Conservation (phyloP, 2,797 vertebrate species). For the Petrocephalus schoutedeni region DNA sequence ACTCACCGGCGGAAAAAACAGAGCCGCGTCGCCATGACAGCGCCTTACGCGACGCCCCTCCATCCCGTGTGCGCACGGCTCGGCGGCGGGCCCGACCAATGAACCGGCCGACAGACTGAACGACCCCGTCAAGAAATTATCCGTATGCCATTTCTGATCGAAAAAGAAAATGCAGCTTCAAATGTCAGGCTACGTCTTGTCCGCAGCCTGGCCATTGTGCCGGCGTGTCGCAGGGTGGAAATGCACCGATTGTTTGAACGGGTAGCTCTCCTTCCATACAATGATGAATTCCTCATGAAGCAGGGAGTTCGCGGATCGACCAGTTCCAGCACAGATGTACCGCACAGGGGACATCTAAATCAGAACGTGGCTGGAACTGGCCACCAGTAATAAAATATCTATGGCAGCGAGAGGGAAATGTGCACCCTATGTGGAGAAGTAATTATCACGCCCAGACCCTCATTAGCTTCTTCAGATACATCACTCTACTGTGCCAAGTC, state of each 20-base stretch:
- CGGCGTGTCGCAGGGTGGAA: not conserved
- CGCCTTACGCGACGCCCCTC: not conserved
- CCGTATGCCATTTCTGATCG: not conserved
- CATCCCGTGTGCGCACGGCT: not conserved
- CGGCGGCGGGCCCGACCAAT: not conserved
- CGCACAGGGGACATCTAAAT: not conserved
- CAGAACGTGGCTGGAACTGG: not conserved
- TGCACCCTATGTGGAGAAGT: not conserved
- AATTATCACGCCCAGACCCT: not conserved
- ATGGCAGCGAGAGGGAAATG: not conserved
- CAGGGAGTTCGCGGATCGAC: not conserved
- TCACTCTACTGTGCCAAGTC: not conserved
- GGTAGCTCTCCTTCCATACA: no score
- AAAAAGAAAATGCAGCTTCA: not conserved
- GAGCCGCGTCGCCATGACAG: slow-evolving; percentile 23
- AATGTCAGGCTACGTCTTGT: not conserved
- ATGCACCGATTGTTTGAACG: not conserved
- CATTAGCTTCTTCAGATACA: not conserved
- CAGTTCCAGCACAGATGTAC: not conserved
- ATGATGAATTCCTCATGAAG: not conserved
- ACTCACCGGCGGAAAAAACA: slow-evolving; percentile 32
- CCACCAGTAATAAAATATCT: not conserved
- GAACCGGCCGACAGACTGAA: not conserved
- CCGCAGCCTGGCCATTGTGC: not conserved
- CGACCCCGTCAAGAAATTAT: not conserved